Evolutionary conservation across 2,797 vertebrate species (phyloP), one percentile per base, ranked within the genome.

Genomic region (Protosalanx chinensis): DNA sequence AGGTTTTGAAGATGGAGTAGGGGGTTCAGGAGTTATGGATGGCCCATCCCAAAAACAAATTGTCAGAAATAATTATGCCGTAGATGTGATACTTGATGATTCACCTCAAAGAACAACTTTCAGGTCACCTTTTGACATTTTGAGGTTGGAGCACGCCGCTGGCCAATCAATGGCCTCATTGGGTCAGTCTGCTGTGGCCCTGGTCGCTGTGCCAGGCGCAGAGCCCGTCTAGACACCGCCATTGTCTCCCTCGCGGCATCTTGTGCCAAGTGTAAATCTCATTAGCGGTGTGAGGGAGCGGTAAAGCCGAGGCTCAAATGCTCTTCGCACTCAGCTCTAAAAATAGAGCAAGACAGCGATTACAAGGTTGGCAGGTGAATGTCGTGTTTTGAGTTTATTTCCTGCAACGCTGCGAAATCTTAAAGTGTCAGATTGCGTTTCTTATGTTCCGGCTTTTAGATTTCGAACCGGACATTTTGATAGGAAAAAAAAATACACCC

Each of bases 201-300:
- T 30, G n/a, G 56, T 68, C 67, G 12, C n/a, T 8, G 18, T 20
- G 30, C 32, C n/a, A 37, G 32, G 53, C 67, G 13, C 51, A 58
- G 33, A n/a, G 67, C 30, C 6, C 7, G 67, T 68, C 51, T 57
- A 68, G 53, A 68, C 66, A 30, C 27, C 15, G 5, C 49, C 49
- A 67, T 68, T 68, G 67, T 68, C 67, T 32, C 30, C 41, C 41
- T 12, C 23, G 20, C n/a, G 3, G 10, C 12, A 16, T 37, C 8
- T 68, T 68, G 67, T 37, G 53, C 53, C 53, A 58, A 57, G 65
- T 49, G 65, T 67, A 67, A 68, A 68, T 35, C 30, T 68, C 30
- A 57, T 58, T 68, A 58, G n/a, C 66, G 35, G 12, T 12, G 56
- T 23, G 32, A 37, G 53, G 33, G 53, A 68, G 51, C 27, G 67